Evolutionary conservation across 1,140 invertebrate genomes (phyloP).

Genomic region (Spodoptera frugiperda): DNA sequence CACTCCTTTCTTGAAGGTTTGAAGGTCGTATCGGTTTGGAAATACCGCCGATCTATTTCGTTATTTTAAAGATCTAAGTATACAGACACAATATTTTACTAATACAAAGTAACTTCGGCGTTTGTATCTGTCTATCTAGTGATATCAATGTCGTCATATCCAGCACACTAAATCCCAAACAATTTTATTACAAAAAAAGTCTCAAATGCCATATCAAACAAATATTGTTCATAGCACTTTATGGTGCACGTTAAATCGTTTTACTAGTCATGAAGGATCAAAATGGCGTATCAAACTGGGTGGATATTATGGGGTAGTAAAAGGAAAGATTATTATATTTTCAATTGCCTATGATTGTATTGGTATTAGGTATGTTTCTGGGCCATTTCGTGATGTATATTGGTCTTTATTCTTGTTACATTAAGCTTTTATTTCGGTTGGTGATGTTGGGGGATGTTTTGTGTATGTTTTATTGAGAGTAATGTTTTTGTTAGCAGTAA

Average conservation of each 20-base stretch:
- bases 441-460: too few species aligned
- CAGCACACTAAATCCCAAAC: neutral
- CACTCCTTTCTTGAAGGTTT: too few species aligned
- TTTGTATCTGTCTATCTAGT: too few species aligned
- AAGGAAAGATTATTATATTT: slow-evolving; percentile 29
- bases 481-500: too few species aligned
- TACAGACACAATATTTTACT: too few species aligned
- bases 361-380: slow-evolving; percentile 9
- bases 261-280: slow-evolving; percentile 50
- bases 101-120: too few species aligned
- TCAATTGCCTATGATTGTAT: slow-evolving; percentile 12
- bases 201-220: slow-evolving; percentile 52
- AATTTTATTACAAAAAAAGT: slow-evolving; percentile 57
- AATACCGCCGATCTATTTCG: too few species aligned
- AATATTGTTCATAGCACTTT: slow-evolving; percentile 64
- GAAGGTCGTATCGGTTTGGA: too few species aligned
- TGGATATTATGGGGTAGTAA: slow-evolving; percentile 15
- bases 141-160: neutral
- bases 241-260: slow-evolving; percentile 63
- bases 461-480: too few species aligned
- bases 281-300: slow-evolving; percentile 26
- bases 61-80: too few species aligned
- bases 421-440: too few species aligned
- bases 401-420: neutral
- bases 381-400: neutral